Evolutionary conservation across 2,113 vertebrate species (phyloP), one percentile per base, ranked within the genome.

Genomic region (Entelurus aequoreus): DNA sequence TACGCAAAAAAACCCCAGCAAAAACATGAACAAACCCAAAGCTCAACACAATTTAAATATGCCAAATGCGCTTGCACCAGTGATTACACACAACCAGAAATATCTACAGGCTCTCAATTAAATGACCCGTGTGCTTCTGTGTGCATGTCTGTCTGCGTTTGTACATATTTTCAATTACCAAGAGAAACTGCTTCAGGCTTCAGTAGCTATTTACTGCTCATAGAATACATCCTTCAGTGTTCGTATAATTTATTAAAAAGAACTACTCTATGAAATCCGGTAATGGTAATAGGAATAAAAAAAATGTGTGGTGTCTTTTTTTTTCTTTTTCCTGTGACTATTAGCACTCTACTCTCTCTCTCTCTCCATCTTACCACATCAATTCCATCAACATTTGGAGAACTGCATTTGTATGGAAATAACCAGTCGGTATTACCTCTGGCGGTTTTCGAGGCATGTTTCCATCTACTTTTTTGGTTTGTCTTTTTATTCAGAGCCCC

Each of bases 381-480:
- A 59, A 75, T 77, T 72, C 80, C 74, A 79, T 74, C 73, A 73
- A 44, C 58, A 52, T 69, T 85, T 76, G 68, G 72, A 87, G 75
- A 73, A 74, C 56, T 67, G 69, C 64, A 84, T 85, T 85, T 85
- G 72, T 85, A 86, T 88, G 87, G 81, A 88, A 90, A 87, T 88
- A 83, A 84, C 77, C 56, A 60, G 62, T 65, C 72, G 56, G 16
- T 77, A 79, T 79, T 77, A 80, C 86, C 83, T 81, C 54, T 2
- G 77, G 87, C 86, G 65, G 36, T 86, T 86, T 86, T 84, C 72
- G 68, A 84, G 72, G 71, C 62, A 73, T 63, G 68, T 66, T 73
- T 80, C 71, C 74, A 80, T 82, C 75, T 68, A 64, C 66, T 72
- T 75, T 76, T 62, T 56, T 55, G 15, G 19, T 50, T 65, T 68